Percentiles rank a stretch among this genome's conserved stretches.
These are phyloP conservation scores for Chelonia mydas DNA, from an alignment of 2,797 vertebrate genomes.

Conservation along the genomic window DNA sequence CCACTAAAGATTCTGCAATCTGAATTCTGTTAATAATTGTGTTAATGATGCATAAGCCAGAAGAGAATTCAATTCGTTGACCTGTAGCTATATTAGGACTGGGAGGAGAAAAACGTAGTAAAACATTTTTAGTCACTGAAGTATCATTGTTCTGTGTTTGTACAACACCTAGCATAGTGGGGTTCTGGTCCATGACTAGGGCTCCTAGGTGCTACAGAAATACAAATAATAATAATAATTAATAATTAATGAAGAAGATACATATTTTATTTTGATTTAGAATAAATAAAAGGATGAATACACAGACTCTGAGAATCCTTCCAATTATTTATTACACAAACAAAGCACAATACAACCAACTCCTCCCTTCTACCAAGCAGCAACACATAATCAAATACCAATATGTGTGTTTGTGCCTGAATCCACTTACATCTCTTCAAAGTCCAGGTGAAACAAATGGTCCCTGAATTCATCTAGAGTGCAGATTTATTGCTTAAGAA, in stretches of 20 bases:
- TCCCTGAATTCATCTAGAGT: neutral
- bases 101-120: neutral
- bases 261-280: neutral
- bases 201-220: neutral
- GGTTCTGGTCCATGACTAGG: neutral
- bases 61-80: neutral
- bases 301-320: neutral
- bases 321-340: neutral
- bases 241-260: neutral
- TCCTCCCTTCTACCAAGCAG: neutral
- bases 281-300: neutral
- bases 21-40: neutral
- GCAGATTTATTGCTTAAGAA: neutral
- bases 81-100: neutral
- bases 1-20: neutral
- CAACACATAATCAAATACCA: neutral
- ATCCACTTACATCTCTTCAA: neutral
- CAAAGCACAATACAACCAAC: neutral
- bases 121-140: neutral
- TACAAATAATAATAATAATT: neutral
- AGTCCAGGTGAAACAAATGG: neutral
- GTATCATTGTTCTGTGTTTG: neutral
- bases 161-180: neutral
- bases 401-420: neutral
- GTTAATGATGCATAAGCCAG: neutral